A percentile compares a stretch with the other conserved stretches of the same genome.
Evolutionary conservation across 2,113 vertebrate species (phyloP).

Genomic region (Mandrillus leucophaeus): DNA sequence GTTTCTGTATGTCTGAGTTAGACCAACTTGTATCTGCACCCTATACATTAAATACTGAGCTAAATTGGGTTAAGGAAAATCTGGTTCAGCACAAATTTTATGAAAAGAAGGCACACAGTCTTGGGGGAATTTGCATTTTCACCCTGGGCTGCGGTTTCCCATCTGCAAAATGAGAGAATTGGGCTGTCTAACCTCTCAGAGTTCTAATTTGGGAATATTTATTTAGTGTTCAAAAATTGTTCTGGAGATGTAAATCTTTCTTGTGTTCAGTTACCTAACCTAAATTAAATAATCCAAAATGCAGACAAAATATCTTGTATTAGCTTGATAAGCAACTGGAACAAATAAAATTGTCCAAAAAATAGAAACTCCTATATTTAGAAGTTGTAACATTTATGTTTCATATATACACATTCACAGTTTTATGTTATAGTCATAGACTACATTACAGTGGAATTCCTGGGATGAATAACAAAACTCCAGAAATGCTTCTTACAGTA

Average conservation of each 20-base stretch:
- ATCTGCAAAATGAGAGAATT: not conserved
- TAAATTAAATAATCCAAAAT: slow-evolving; percentile 44
- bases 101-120: not conserved
- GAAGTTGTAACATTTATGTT: not conserved
- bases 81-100: not conserved
- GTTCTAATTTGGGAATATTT: not conserved
- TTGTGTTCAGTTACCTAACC: not conserved
- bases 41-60: not conserved
- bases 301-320: not conserved
- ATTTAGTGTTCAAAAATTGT: slow-evolving; percentile 12
- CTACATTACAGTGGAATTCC: not conserved
- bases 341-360: slow-evolving; percentile 36
- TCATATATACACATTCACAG: not conserved
- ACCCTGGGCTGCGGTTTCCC: slow-evolving; percentile 7
- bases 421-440: not conserved
- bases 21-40: not conserved
- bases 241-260: slow-evolving; percentile 23
- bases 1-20: not conserved
- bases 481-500: not conserved
- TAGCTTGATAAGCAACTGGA: not conserved
- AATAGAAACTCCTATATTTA: slow-evolving; percentile 5
- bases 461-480: not conserved
- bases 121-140: not conserved
- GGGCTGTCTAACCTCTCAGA: not conserved
- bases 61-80: not conserved